Percentiles rank a stretch among this genome's conserved stretches.
phyloP scores from a whole-genome alignment of 1,140 invertebrate species.

The Triops cancriformis region DNA sequence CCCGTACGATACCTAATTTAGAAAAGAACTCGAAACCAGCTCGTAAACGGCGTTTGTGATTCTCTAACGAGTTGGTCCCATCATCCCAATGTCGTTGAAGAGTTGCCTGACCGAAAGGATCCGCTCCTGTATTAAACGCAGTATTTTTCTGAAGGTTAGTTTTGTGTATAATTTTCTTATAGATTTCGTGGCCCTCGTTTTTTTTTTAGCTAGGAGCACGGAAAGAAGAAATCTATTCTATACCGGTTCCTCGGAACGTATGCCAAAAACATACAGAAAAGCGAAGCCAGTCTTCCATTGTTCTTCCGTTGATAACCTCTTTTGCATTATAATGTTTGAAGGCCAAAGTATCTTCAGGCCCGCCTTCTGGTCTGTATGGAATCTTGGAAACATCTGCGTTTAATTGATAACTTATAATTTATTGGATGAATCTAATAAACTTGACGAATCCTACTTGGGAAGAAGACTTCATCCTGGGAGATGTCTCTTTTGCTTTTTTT shows the following conservation, averaged over 20 bases:
- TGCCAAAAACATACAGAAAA: slow-evolving; percentile 50
- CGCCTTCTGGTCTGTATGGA: slow-evolving; percentile 19
- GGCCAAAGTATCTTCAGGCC: slow-evolving; percentile 30
- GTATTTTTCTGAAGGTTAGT: neutral
- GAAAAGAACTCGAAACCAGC: slow-evolving; percentile 54
- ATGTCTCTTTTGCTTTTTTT: neutral
- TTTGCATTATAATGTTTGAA: slow-evolving; percentile 32
- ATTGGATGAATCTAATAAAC: neutral
- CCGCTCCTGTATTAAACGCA: slow-evolving; percentile 40
- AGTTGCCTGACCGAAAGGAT: slow-evolving; percentile 44
- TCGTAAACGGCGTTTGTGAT: slow-evolving; percentile 50
- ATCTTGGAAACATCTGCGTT: neutral
- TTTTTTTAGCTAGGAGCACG: neutral
- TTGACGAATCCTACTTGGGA: neutral
- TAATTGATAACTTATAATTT: neutral
- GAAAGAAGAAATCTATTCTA: slow-evolving; percentile 14
- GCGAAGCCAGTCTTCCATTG: slow-evolving; percentile 59
- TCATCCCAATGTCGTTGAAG: slow-evolving; percentile 50
- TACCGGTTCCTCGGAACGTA: slow-evolving; percentile 44
- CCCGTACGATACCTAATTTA: slow-evolving; percentile 43
- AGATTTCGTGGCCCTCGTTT: too few species aligned
- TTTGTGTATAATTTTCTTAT: too few species aligned
- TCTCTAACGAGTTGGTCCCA: slow-evolving; percentile 46
- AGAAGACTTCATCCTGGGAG: neutral
- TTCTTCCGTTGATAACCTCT: slow-evolving; percentile 39